Evolutionary conservation across 2,797 vertebrate species (phyloP), one percentile per base, ranked within the genome.

Genomic region (Ptychadena robeensis): DNA sequence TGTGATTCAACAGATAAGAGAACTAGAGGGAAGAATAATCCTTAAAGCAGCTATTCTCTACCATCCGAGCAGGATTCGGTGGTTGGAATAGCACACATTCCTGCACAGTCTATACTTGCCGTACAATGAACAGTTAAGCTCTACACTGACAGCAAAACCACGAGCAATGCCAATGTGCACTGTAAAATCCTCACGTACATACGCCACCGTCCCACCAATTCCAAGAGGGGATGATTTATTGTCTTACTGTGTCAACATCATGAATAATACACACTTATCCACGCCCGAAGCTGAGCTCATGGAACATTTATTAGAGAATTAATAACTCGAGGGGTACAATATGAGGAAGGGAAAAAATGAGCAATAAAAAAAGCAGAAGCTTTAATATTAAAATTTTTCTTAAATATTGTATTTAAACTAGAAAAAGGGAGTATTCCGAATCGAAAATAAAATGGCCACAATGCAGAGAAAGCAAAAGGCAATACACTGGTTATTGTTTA

Each of bases 201-300:
- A 70, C 9, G n/a, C 4, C 48, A 32, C 34, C 25, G 4, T 66
- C n/a, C 34, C 9, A 34, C 22, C 40, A 78, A 67, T 53, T 73
- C 37, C n/a, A 0, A 44, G 6, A 27, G 14, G 18, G 38, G 31
- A 28, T 74, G 32, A 74, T 59, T 75, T 74, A 73, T 40, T n/a
- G 44, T 25, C 25, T 11, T 34, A n/a, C 48, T 75, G 30, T 38
- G 28, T n/a, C 9, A 44, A 67, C 37, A 53, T 64, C 71, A 75
- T 75, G 37, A 74, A 74, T 82, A 37, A 82, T 67, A 68, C 37
- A 67, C 22, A 48, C 57, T 38, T 74, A 59, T 67, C 61, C 40
- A 68, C 31, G n/a, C 63, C 71, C 28, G 31, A 32, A 66, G 80
- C 44, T 61, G 37, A 30, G 40, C 38, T 74, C 35, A 68, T 75